Evolutionary conservation across 2,888 invertebrate species (phyloP).

Genomic region (Hemistola chrysoprasaria): DNA sequence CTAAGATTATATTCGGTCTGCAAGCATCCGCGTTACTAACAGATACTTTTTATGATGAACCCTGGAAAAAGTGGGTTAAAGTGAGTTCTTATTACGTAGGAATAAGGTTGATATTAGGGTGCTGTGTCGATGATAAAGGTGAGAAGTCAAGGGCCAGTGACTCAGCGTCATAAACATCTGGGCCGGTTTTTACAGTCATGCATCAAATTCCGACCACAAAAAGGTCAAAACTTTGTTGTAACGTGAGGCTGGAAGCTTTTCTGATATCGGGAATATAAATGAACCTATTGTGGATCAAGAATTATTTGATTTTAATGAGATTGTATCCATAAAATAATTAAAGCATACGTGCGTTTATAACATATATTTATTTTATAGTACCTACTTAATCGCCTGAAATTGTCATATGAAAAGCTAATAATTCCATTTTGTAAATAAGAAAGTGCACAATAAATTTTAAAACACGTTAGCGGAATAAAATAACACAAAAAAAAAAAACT

Average conservation of each 20-base stretch:
- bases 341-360: too few species aligned
- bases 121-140: slow-evolving; percentile 20
- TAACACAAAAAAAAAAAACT: slow-evolving; percentile 10
- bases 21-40: slow-evolving; percentile 16
- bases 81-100: slow-evolving; percentile 10
- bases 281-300: slow-evolving; percentile 17
- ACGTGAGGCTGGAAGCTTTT: slow-evolving; percentile 16
- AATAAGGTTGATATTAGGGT: slow-evolving; percentile 15
- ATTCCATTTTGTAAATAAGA: too few species aligned
- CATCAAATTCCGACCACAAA: slow-evolving; percentile 48
- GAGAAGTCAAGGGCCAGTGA: slow-evolving; percentile 47
- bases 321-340: slow-evolving; percentile 5
- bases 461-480: neutral
- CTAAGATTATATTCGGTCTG: slow-evolving; percentile 13
- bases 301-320: slow-evolving; percentile 13
- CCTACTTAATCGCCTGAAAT: too few species aligned
- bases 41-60: slow-evolving; percentile 13
- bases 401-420: too few species aligned
- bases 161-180: slow-evolving; percentile 67
- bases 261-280: slow-evolving; percentile 28
- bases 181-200: slow-evolving; percentile 51
- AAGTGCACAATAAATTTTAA: neutral
- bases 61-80: slow-evolving; percentile 8
- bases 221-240: slow-evolving; percentile 44
- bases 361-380: too few species aligned